These are phyloP conservation scores for Trichonephila clavipes DNA, from an alignment of 1,140 invertebrate species.

Conservation along the genomic window DNA sequence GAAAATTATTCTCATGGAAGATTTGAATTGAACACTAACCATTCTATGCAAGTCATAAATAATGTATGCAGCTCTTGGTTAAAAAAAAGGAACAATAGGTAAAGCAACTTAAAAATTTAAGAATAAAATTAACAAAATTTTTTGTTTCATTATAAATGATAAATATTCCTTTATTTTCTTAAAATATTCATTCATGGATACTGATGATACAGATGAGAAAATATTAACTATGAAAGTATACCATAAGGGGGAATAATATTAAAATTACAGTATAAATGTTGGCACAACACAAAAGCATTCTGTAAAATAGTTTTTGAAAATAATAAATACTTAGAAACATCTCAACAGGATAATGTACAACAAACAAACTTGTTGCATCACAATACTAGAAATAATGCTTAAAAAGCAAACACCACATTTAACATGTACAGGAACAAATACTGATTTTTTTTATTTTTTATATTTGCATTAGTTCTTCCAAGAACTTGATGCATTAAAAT, in stretches of 20 bases:
- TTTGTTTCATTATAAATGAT: not conserved
- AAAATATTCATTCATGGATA: conserved; percentile 34
- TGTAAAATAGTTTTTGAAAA: conserved; percentile 15
- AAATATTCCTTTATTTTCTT: conserved; percentile 16
- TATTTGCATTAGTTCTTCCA: not conserved
- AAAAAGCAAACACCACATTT: not conserved
- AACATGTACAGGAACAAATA: not conserved
- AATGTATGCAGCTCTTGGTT: too few species aligned
- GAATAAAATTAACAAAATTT: too few species aligned
- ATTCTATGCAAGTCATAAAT: too few species aligned
- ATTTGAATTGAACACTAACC: too few species aligned
- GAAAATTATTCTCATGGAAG: too few species aligned
- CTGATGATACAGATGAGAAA: conserved; percentile 15
- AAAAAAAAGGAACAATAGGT: too few species aligned
- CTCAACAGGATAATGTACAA: conserved; percentile 1
- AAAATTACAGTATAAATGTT: conserved; percentile 21
- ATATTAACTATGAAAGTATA: not conserved
- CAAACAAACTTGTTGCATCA: not conserved
- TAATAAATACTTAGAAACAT: conserved; percentile 18
- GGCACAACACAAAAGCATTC: conserved; percentile 28
- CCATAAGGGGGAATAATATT: not conserved
- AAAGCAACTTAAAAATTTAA: too few species aligned
- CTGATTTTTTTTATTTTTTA: not conserved
- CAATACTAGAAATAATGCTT: not conserved
- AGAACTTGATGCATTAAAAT: not conserved